These are phyloP conservation scores for Empidonax alnorum DNA, from an alignment of 2,113 vertebrate species.

Conservation along the genomic window DNA sequence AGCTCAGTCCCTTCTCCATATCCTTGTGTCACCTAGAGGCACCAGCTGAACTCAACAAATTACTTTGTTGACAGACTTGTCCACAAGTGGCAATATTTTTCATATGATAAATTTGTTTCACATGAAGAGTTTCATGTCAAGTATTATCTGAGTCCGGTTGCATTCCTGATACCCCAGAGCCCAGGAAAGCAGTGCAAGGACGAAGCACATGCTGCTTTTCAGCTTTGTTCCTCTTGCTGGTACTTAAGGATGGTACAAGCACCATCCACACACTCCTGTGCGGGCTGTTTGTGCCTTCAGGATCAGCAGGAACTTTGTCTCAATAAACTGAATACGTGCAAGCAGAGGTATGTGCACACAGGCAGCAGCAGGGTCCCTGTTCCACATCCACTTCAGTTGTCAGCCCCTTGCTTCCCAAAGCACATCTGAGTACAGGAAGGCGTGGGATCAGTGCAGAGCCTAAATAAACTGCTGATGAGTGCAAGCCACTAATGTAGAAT, in stretches of 20 bases:
- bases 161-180: background rate
- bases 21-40: background rate
- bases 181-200: background rate
- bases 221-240: background rate
- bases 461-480: background rate
- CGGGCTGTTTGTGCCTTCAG: background rate
- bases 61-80: background rate
- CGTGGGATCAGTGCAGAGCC: background rate
- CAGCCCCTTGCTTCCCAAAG: background rate
- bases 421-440: rapidly evolving
- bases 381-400: background rate
- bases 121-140: background rate
- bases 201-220: background rate
- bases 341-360: background rate
- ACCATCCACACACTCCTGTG: rapidly evolving
- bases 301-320: background rate
- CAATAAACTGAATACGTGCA: rapidly evolving
- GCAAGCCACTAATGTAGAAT: background rate
- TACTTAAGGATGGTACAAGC: background rate
- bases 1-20: background rate
- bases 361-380: background rate
- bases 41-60: background rate
- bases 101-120: background rate
- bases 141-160: background rate
- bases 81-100: background rate